Evolutionary conservation across 2,888 invertebrate genomes (phyloP), one percentile per base, ranked within the genome.

Genomic region (Cataglyphis livida): DNA sequence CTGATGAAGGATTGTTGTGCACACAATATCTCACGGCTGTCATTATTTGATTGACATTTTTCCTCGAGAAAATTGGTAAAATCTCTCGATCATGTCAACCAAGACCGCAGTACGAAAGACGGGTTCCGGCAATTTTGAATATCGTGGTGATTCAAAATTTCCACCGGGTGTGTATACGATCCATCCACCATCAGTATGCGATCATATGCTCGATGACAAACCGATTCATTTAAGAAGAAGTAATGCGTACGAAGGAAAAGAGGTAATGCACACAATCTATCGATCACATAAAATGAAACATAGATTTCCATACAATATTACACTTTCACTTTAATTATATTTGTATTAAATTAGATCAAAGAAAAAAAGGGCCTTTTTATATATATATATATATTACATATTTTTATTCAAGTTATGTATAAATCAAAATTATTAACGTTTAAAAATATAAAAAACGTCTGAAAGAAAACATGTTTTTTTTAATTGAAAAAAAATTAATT

Each of bases 191-290:
- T 28, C 61, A 2, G 38, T 38, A 3, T 81, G 81, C 21, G 51
- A 81, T 9, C 81, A 18, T 18, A 32, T 12, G 3, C 28, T 78
- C 28, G 79, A 9, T 7, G 62, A 38, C n/a, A 51, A 18, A 10
- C 48, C 62, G 51, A 51, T 62, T 62, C 62, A 81, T 18, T 48
- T 62, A 41, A 81, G 51, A 7, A 76, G 61, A 10, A 62, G 12
- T 28, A 81, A 28, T 7, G 81, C 48, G 15, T 78, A 25, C 10
- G 79, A 81, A n/a, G 28, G 51, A n/a, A 81, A 81, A 76, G 78
- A 81, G 81, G 81, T 81, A 79, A 70, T 3, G 21, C 21, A 44
- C 3, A 41, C 21, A 64, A 10, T 32, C 21, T 15, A 18, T 68
- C 3, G 21, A 70, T 21, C 25, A 28, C 18, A 32, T 21, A 28